Evolutionary conservation across 2,113 vertebrate genomes (phyloP), one percentile per base, ranked within the genome.

Genomic region (Pygoscelis adeliae): DNA sequence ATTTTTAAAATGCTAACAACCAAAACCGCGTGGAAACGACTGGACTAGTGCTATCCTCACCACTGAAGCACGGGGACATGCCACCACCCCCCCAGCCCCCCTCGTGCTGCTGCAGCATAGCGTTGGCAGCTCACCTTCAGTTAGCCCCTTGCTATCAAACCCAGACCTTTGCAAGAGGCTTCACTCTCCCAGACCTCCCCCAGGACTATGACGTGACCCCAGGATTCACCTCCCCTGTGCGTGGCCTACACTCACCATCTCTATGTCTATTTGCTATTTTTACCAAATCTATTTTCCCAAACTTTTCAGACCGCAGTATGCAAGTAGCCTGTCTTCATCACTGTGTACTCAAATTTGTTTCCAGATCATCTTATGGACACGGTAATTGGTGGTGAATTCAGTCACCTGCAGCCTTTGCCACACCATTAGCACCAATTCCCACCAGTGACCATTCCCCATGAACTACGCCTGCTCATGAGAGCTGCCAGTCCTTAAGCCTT

Each of bases 21-120:
- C 29, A 40, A 58, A 83, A 3, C 10, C 13, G 4, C 0, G 0
- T 27, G 34, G 36, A 46, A 83, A n/a, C 0, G 0, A n/a, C 34
- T 16, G 23, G 44, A 46, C 6, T 0, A 0, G 42, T 30, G 19
- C 15, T 25, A 11, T 11, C 27, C 19, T 52, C 55, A n/a, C 50
- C 36, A 6, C 19, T 8, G 9, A 46, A 63, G 36, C 32, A 26
- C 1, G 1, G 2, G 34, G 38, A 81, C 3, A 0, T 22, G 50
- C 49, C 42, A 46, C 50, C 65, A 56, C 7, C 27, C 20, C 13
- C 29, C 42, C 27, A 56, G 8, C 4, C 26, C 27, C 58, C 59
- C 36, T 50, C 5, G 1, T 7, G 4, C n/a, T 44, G 26, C 47
- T 47, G 17, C 1, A 2, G 29, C 3, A 0, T 15, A 26, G 42